Evolutionary conservation across 2,797 vertebrate species (phyloP), one percentile per base, ranked within the genome.

Genomic region (Coluber constrictor): DNA sequence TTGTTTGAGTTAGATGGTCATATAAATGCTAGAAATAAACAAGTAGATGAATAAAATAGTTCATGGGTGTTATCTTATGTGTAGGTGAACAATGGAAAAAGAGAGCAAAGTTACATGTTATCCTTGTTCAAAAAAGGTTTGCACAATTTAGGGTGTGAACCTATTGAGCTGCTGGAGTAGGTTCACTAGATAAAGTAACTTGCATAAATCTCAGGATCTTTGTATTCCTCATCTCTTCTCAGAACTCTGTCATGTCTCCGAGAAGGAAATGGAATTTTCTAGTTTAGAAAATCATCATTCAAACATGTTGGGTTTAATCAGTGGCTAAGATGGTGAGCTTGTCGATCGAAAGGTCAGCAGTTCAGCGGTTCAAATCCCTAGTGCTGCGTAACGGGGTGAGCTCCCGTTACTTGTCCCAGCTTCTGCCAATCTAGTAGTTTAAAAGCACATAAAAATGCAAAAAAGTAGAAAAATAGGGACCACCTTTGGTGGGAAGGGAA

Each of bases 101-200:
- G 37, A 20, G 37, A 43, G 74, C 51, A 13, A 43, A 27, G 32
- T 90, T 95, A 94, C 92, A 70, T 20, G 79, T 87, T 92, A 92
- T 93, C 92, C 92, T 92, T 51, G 23, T 20, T 0, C n/a, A 9
- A 90, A 74, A 12, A 37, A 60, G 27, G 9, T 11, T 18, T 29
- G 27, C 51, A 60, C 79, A 90, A 54, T 23, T 16, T 37, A 32
- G 3, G 11, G 27, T 61, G 5, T 51, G 56, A 23, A 29, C 11
- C 5, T 47, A n/a, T 3, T 57, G 89, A 25, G 2, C 18, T 25
- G 59, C 20, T 74, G 27, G 16, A 74, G 37, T 8, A 56, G n/a
- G n/a, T n/a, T 37, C 87, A 88, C 55, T 37, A 88, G 16, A 59
- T 4, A 57, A 88, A 25, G 20, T 83, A 43, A 47, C 37, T 47